These are phyloP conservation scores for Terebella lapidaria DNA, from an alignment of 2,888 invertebrate genomes.

Conservation along the genomic window DNA sequence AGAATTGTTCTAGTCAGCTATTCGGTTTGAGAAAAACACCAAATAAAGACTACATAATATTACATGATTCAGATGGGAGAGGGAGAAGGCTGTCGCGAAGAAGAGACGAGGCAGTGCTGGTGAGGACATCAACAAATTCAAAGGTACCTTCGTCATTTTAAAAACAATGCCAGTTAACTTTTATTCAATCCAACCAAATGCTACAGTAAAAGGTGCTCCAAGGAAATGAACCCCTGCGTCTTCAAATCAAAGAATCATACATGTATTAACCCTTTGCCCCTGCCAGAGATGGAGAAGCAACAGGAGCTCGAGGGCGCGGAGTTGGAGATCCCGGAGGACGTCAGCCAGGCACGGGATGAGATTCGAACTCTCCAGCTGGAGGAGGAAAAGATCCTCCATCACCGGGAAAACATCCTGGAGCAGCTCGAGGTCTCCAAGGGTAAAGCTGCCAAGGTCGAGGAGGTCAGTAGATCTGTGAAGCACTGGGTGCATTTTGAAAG, in stretches of 20 bases:
- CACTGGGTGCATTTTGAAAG: too few relatives aligned
- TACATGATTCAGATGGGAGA: conserved; percentile 35
- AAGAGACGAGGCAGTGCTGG: background rate
- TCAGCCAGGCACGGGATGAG: conserved; percentile 40
- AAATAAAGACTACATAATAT: background rate
- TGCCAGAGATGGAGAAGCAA: too few relatives aligned
- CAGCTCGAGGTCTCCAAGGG: conserved; percentile 76
- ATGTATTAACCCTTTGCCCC: too few relatives aligned
- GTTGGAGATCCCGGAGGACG: conserved; percentile 36
- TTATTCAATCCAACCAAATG: too few relatives aligned
- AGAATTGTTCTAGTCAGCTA: too few relatives aligned
- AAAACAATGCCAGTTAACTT: too few relatives aligned
- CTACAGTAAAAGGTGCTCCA: too few relatives aligned
- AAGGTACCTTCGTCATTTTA: too few relatives aligned
- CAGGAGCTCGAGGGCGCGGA: background rate
- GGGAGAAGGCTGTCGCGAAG: conserved; percentile 6
- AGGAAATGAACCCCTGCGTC: too few relatives aligned
- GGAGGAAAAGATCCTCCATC: conserved; percentile 72
- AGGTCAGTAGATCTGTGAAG: too few relatives aligned
- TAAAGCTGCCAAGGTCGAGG: conserved; percentile 75
- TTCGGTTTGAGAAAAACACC: too few relatives aligned
- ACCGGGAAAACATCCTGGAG: conserved; percentile 71
- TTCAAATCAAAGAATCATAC: too few relatives aligned
- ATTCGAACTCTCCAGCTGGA: conserved; percentile 74
- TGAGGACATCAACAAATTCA: background rate